phyloP scores from a whole-genome alignment of 2,888 invertebrate genomes.

The Dolichomitus sp. region DNA sequence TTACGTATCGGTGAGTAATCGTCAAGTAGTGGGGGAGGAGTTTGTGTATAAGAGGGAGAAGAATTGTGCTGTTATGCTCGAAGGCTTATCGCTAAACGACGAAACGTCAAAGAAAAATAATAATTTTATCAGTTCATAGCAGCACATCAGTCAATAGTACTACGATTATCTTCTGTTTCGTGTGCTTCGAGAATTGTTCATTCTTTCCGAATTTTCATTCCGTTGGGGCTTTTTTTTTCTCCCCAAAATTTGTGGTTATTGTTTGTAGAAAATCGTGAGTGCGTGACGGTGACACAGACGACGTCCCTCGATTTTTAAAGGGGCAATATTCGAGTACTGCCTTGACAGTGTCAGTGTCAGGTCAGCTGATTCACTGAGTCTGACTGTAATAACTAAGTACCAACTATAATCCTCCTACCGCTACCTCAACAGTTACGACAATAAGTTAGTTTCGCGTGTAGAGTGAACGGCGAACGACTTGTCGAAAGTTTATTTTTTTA shows the following conservation, averaged over 20 bases:
- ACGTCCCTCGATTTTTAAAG: not conserved
- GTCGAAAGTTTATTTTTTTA: not conserved
- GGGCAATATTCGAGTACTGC: conserved; percentile 40
- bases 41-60: not conserved
- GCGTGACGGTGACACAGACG: not conserved
- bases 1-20: not conserved
- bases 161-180: not conserved
- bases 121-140: not conserved
- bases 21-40: not conserved
- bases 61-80: not conserved
- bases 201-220: too few relatives aligned
- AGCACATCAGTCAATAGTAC: not conserved
- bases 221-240: too few relatives aligned
- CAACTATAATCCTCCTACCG: not conserved
- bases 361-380: conserved; percentile 72
- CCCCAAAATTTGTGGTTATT: not conserved
- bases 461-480: conserved; percentile 20
- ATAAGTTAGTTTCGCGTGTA: conserved; percentile 24
- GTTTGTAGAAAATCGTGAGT: not conserved
- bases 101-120: conserved; percentile 2
- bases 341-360: conserved; percentile 71
- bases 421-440: conserved; percentile 45
- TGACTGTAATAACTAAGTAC: not conserved
- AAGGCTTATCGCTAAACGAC: not conserved
- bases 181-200: not conserved